Percentiles rank a stretch among this genome's conserved stretches.
These are phyloP conservation scores for Agrotis segetum DNA, from an alignment of 2,888 invertebrate species.

Conservation along the genomic window DNA sequence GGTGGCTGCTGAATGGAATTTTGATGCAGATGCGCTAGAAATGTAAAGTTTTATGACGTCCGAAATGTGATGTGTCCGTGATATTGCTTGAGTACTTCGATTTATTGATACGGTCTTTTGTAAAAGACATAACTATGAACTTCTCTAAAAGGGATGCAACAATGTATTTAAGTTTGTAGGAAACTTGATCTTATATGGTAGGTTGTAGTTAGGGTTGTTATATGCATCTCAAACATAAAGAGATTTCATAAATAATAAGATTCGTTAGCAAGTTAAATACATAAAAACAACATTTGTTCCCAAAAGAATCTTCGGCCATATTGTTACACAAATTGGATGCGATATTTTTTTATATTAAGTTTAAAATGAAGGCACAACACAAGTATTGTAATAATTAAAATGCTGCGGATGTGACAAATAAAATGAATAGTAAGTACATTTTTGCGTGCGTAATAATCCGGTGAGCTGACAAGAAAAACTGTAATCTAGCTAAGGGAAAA, in stretches of 20 bases:
- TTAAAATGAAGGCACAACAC: slow-evolving; percentile 31
- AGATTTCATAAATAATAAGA: background rate
- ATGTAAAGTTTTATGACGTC: slow-evolving; percentile 52
- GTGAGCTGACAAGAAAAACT: slow-evolving; percentile 21
- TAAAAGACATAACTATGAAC: background rate
- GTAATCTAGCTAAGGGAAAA: background rate
- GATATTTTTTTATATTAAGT: slow-evolving; percentile 41
- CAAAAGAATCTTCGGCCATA: background rate
- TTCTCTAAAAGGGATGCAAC: background rate
- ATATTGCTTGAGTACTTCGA: slow-evolving; percentile 13
- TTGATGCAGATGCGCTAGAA: slow-evolving; percentile 55
- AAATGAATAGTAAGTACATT: slow-evolving; percentile 65
- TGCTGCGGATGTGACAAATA: slow-evolving; percentile 62
- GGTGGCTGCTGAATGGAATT: slow-evolving; percentile 50
- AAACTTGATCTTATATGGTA: background rate
- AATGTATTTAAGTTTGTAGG: background rate
- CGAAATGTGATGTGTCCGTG: no score
- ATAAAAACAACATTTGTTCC: background rate
- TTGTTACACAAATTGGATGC: slow-evolving; percentile 11
- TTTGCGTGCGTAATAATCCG: slow-evolving; percentile 64
- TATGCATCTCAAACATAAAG: background rate
- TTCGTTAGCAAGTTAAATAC: background rate
- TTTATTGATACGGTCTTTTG: slow-evolving; percentile 32
- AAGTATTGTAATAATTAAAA: slow-evolving; percentile 63
- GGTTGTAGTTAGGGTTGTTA: background rate